These are phyloP conservation scores for Urocynchramus pylzowi DNA, from an alignment of 2,113 vertebrate species.

Conservation along the genomic window DNA sequence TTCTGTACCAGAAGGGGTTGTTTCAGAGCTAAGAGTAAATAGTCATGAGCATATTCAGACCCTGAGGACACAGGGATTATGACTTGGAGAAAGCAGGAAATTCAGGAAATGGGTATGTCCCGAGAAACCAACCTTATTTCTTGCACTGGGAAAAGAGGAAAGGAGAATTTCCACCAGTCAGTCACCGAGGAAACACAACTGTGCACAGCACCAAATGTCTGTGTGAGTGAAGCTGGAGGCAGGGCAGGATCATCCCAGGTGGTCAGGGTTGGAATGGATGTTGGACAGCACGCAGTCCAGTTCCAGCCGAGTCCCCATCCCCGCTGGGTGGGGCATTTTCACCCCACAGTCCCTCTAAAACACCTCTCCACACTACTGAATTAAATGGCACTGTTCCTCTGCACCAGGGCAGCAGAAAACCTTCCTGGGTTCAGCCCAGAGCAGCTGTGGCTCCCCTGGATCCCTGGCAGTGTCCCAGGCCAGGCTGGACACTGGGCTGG, in stretches of 20 bases:
- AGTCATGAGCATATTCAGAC: not conserved
- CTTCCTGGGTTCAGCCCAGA: not conserved
- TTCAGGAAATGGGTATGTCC: not conserved
- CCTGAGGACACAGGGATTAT: not conserved
- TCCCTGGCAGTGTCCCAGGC: not conserved
- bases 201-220: not conserved
- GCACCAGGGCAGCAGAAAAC: not conserved
- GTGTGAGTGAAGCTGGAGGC: rapidly evolving
- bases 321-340: not conserved
- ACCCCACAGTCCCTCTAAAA: not conserved
- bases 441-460: not conserved
- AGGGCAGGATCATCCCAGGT: not conserved
- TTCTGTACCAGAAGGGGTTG: not conserved
- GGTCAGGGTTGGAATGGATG: not conserved
- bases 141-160: not conserved
- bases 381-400: not conserved
- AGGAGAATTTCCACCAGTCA: not conserved
- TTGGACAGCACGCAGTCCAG: rapidly evolving
- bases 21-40: not conserved
- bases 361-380: too few relatives aligned
- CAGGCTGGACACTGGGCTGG: not conserved
- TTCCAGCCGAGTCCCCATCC: not conserved
- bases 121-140: not conserved
- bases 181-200: not conserved
- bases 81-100: not conserved